Evolutionary conservation across 2,113 vertebrate species (phyloP).

Genomic region (Misgurnus anguillicaudatus): DNA sequence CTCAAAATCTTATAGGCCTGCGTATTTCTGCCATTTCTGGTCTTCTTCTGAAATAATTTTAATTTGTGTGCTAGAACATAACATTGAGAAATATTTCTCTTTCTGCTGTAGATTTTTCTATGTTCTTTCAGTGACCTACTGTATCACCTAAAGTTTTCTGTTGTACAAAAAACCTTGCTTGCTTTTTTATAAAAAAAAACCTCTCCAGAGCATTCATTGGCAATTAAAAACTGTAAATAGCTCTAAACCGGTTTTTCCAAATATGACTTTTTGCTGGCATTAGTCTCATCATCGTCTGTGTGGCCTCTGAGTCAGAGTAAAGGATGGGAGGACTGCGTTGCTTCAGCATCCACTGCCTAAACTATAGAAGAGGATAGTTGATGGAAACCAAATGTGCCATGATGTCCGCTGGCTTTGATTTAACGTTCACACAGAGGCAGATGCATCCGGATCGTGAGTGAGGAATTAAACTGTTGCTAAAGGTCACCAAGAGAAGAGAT

Average conservation of each 20-base stretch:
- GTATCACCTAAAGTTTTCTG: no score
- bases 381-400: slow-evolving; percentile 74
- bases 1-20: background rate
- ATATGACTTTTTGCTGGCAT: background rate
- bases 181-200: background rate
- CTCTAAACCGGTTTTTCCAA: background rate
- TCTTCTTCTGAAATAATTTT: background rate
- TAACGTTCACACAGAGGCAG: slow-evolving; percentile 57
- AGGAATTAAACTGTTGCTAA: slow-evolving; percentile 68
- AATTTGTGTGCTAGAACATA: background rate
- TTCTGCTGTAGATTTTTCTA: background rate
- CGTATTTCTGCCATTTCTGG: background rate
- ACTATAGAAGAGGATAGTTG: slow-evolving; percentile 61
- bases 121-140: background rate
- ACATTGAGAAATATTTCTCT: background rate
- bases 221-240: background rate
- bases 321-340: slow-evolving; percentile 35
- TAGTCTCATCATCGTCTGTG: slow-evolving; percentile 58
- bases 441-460: slow-evolving; percentile 54
- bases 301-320: slow-evolving; percentile 60
- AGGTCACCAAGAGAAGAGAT: slow-evolving; percentile 64
- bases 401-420: slow-evolving; percentile 71
- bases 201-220: background rate
- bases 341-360: slow-evolving; percentile 33
- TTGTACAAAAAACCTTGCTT: background rate